phyloP scores from a whole-genome alignment of 2,797 vertebrate genomes.

The Karalla daura region DNA sequence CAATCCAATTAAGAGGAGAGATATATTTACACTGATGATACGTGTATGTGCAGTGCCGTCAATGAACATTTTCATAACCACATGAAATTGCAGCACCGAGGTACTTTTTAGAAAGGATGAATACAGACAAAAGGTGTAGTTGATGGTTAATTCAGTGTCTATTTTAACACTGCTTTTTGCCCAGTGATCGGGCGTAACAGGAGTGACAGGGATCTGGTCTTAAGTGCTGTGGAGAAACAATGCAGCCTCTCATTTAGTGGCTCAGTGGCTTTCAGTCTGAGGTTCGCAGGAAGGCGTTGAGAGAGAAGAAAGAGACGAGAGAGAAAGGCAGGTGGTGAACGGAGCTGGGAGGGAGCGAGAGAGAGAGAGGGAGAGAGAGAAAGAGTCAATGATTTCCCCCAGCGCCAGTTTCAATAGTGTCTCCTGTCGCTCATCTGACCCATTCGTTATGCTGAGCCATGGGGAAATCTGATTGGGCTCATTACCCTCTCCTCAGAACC shows the following conservation, averaged over 20 bases:
- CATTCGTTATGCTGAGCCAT: slow-evolving; percentile 79
- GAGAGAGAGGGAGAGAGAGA: slow-evolving; percentile 33
- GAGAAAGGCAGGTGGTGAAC: slow-evolving; percentile 26
- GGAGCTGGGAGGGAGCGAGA: too few relatives aligned
- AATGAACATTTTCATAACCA: not conserved
- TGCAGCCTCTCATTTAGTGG: slow-evolving; percentile 68
- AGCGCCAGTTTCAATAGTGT: slow-evolving; percentile 73
- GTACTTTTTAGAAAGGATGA: not conserved
- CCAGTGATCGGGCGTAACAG: slow-evolving; percentile 29
- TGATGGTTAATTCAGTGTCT: slow-evolving; percentile 10
- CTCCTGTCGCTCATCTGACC: slow-evolving; percentile 80
- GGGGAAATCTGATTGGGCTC: slow-evolving; percentile 82
- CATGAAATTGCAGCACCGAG: not conserved
- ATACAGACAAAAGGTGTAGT: not conserved
- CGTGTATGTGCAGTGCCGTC: too few relatives aligned
- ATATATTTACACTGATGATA: too few relatives aligned
- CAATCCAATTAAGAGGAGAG: not conserved
- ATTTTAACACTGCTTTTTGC: slow-evolving; percentile 27
- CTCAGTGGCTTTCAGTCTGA: slow-evolving; percentile 64
- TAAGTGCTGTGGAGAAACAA: slow-evolving; percentile 53
- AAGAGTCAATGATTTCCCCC: slow-evolving; percentile 75
- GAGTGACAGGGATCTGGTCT: slow-evolving; percentile 59
- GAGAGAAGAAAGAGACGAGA: slow-evolving; percentile 33
- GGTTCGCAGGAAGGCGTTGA: slow-evolving; percentile 44
- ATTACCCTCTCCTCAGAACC: slow-evolving; percentile 80